Evolutionary conservation across 2,113 vertebrate genomes (phyloP).

Genomic region (Oreochromis tanganicae): DNA sequence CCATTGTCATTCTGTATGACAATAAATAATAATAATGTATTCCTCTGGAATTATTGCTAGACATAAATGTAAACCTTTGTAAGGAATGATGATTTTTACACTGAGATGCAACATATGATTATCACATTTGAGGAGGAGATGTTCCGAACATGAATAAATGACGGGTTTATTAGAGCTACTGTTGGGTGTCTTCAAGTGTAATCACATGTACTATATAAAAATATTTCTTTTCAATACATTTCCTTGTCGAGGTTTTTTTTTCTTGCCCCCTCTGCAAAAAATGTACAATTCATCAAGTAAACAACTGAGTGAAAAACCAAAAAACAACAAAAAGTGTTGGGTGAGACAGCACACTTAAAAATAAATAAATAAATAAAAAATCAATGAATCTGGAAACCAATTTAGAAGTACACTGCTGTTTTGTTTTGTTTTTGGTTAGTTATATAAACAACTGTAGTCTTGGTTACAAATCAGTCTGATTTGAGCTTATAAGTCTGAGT

Average conservation of each 20-base stretch:
- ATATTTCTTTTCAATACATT: conserved; percentile 51
- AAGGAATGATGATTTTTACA: conserved; percentile 81
- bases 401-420: not conserved
- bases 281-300: not conserved
- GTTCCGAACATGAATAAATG: conserved; percentile 50
- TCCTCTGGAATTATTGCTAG: conserved; percentile 81
- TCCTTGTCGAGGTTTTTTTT: conserved; percentile 14
- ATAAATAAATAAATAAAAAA: not conserved
- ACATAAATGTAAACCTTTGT: conserved; percentile 81
- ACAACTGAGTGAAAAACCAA: not conserved
- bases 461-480: not conserved
- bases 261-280: not conserved
- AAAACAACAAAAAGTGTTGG: not conserved
- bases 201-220: conserved; percentile 67
- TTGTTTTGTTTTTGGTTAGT: not conserved
- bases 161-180: conserved; percentile 56
- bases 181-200: conserved; percentile 65
- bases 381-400: not conserved
- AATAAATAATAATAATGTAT: conserved; percentile 78
- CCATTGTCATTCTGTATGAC: conserved; percentile 79
- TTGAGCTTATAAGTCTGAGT: not conserved
- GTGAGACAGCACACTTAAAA: not conserved
- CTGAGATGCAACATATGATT: conserved; percentile 70
- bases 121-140: conserved; percentile 66
- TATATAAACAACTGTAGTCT: not conserved